Evolutionary conservation across 2,113 vertebrate species (phyloP), one percentile per base, ranked within the genome.

Genomic region (Otolemur garnettii): DNA sequence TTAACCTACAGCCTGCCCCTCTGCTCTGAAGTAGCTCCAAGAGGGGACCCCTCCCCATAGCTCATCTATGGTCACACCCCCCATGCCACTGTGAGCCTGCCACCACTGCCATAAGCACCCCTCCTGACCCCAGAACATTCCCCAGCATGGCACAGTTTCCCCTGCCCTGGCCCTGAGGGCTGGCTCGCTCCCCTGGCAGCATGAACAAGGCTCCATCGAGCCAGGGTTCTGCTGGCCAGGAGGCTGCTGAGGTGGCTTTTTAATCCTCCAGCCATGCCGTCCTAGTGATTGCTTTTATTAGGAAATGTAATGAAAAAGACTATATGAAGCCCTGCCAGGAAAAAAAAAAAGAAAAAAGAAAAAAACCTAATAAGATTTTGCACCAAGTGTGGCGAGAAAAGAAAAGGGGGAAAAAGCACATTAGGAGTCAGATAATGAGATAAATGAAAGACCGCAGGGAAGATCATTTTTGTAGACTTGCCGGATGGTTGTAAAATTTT

Each of bases 281-380:
- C 93, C 91, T 96, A 42, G 96, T 97, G 98, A 98, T 97, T 97
- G 97, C 97, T 97, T 98, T 98, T 98, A 98, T 98, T 98, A 98
- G 98, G 85, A 97, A 98, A 97, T 96, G 97, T 98, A 98, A 98
- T 98, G 97, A 98, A 98, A 97, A 97, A 97, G 97, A 97, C 97
- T 96, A 88, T 97, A 97, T 96, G 94, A 98, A 97, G 95, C 97
- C 96, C 97, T 84, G 97, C 97, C 97, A 97, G 97, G 92, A 79
- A 75, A 80, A 77, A 85, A 42, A 53, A 57, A 66, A 26, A n/a
- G n/a, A n/a, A 79, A 79, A 60, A 90, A 59, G 88, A 94, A 95
- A 97, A 96, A 96, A 96, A 97, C 60, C 97, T 97, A 97, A 98
- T 98, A 98, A 98, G 98, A 97, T 98, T 97, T 96, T 95, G 94